These are phyloP conservation scores for Pygocentrus nattereri DNA, from an alignment of 2,797 vertebrate genomes.

Conservation along the genomic window DNA sequence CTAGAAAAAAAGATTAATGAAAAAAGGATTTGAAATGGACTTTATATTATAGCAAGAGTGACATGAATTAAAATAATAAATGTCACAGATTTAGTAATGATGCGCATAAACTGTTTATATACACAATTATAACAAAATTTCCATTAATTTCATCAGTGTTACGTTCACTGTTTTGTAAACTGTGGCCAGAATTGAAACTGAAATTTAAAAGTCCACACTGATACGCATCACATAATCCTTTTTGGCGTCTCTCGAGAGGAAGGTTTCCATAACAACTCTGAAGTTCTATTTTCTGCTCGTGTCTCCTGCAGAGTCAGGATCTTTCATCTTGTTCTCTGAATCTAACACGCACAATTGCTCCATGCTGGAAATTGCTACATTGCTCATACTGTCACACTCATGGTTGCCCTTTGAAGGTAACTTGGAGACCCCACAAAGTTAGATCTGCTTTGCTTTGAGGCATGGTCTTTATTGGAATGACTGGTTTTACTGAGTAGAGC, in stretches of 20 bases:
- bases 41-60: background rate
- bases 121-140: background rate
- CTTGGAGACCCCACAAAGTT: background rate
- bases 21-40: background rate
- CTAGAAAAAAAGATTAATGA: background rate
- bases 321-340: slow-evolving; percentile 43
- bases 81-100: background rate
- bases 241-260: slow-evolving; percentile 42
- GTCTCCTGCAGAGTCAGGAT: slow-evolving; percentile 46
- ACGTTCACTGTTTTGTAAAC: no score
- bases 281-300: slow-evolving; percentile 45
- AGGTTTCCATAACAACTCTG: slow-evolving; percentile 56
- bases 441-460: slow-evolving; percentile 1
- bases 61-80: background rate
- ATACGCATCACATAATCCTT: slow-evolving; percentile 35
- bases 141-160: background rate
- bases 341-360: slow-evolving; percentile 49
- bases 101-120: background rate
- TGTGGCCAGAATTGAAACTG: slow-evolving; percentile 14
- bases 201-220: slow-evolving; percentile 35
- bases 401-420: slow-evolving; percentile 28
- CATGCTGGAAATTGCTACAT: slow-evolving; percentile 36
- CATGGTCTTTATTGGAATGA: background rate
- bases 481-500: background rate
- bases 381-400: slow-evolving; percentile 39